Conservation (phyloP, 2,888 invertebrate species). For the Lissonota sp. region DNA sequence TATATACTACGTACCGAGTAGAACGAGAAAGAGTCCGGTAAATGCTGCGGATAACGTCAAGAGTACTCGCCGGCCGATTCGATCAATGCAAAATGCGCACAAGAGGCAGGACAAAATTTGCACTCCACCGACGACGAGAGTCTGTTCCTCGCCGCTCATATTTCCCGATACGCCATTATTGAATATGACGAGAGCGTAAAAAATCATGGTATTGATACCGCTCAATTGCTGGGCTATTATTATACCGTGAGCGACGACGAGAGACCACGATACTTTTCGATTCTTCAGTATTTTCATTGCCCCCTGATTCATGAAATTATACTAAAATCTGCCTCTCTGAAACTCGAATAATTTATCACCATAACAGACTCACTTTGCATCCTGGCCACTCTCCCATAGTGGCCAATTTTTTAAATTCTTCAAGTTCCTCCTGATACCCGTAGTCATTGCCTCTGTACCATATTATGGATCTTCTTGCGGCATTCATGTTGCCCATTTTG, state of each 20-base stretch:
- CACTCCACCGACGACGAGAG: slow-evolving; percentile 74
- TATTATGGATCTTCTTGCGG: slow-evolving; percentile 70
- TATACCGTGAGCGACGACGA: slow-evolving; percentile 70
- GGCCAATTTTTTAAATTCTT: slow-evolving; percentile 69
- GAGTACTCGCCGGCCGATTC: slow-evolving; percentile 75
- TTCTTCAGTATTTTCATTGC: slow-evolving; percentile 69
- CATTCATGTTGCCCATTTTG: slow-evolving; percentile 66
- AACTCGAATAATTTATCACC: background rate
- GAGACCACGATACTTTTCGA: slow-evolving; percentile 67
- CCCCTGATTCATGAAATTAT: slow-evolving; percentile 54
- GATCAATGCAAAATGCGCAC: slow-evolving; percentile 70
- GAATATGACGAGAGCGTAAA: slow-evolving; percentile 75
- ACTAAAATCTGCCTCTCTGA: too few species aligned
- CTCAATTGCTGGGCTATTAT: slow-evolving; percentile 76
- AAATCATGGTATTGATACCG: slow-evolving; percentile 75
- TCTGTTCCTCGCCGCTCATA: slow-evolving; percentile 72
- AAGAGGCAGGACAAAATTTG: slow-evolving; percentile 75
- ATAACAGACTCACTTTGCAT: slow-evolving; percentile 66
- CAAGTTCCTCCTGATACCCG: slow-evolving; percentile 70
- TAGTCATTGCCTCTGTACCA: slow-evolving; percentile 71
- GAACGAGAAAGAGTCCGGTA: slow-evolving; percentile 74
- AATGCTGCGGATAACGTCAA: slow-evolving; percentile 73
- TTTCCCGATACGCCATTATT: slow-evolving; percentile 75
- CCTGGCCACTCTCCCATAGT: slow-evolving; percentile 37
- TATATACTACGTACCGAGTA: slow-evolving; percentile 73